These are phyloP conservation scores for Strix uralensis DNA, from an alignment of 2,113 vertebrate species.

Conservation along the genomic window DNA sequence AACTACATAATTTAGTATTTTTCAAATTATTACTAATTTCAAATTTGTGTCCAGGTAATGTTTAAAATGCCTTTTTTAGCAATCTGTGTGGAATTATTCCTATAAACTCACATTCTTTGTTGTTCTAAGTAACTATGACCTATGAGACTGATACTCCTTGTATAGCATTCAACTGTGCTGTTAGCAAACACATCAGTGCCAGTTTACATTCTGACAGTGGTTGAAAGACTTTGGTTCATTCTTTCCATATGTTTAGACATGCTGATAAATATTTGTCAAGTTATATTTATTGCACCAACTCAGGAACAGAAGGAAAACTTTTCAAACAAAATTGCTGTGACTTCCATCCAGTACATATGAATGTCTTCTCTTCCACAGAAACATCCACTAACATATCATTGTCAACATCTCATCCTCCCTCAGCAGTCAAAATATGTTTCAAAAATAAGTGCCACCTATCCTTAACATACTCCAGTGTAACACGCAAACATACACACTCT, in stretches of 20 bases:
- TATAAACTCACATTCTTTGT: background rate
- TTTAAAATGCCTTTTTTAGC: background rate
- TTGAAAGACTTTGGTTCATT: background rate
- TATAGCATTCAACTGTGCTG: background rate
- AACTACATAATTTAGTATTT: background rate
- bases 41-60: background rate
- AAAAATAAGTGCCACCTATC: slow-evolving; percentile 53
- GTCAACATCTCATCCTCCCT: slow-evolving; percentile 7
- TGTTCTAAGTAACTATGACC: background rate
- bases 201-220: background rate
- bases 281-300: background rate
- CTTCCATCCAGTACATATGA: background rate
- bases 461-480: slow-evolving; percentile 11
- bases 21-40: background rate
- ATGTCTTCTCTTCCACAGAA: background rate
- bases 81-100: background rate
- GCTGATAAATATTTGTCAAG: background rate
- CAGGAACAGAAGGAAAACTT: slow-evolving; percentile 26
- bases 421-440: slow-evolving; percentile 37
- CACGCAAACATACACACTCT: background rate
- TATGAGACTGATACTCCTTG: background rate
- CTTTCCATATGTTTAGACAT: background rate
- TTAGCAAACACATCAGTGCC: background rate
- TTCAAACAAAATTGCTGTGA: background rate
- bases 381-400: slow-evolving; percentile 12